Conservation (phyloP, 1,140 invertebrate species). For the Pseudobourletiella spinata region DNA sequence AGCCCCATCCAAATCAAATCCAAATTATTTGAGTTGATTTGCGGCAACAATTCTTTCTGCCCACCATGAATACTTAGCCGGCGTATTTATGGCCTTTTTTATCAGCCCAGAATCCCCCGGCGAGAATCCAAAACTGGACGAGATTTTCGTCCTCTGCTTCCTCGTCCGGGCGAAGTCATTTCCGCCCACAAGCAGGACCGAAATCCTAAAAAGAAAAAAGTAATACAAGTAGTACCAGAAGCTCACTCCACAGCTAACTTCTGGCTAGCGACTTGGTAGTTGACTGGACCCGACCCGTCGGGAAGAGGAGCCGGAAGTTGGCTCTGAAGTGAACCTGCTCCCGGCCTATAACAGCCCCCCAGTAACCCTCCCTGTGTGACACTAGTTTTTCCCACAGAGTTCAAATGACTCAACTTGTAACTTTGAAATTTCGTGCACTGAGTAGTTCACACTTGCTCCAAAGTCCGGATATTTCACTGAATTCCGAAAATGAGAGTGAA, state of each 20-base stretch:
- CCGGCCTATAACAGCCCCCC: neutral
- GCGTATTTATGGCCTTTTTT: neutral
- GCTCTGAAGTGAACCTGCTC: neutral
- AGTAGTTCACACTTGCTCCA: no score
- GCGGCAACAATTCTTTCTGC: no score
- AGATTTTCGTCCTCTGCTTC: conserved; percentile 33
- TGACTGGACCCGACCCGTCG: no score
- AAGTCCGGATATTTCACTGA: no score
- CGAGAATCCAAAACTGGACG: conserved; percentile 28
- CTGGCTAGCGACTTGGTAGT: neutral
- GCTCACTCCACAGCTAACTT: neutral
- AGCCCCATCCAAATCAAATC: no score
- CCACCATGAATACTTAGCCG: no score
- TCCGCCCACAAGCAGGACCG: conserved; percentile 19
- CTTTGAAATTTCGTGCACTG: no score
- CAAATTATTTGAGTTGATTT: no score
- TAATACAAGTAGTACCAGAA: no score
- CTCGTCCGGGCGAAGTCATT: conserved; percentile 24
- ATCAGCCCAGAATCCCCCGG: conserved; percentile 22
- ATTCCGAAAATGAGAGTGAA: no score
- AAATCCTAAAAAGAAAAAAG: conserved; percentile 3
- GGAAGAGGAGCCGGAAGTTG: neutral
- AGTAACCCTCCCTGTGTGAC: neutral
- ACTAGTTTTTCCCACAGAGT: no score
- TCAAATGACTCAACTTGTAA: neutral